Conservation (phyloP, 2,113 vertebrate genomes). For the Bubalus kerabau region DNA sequence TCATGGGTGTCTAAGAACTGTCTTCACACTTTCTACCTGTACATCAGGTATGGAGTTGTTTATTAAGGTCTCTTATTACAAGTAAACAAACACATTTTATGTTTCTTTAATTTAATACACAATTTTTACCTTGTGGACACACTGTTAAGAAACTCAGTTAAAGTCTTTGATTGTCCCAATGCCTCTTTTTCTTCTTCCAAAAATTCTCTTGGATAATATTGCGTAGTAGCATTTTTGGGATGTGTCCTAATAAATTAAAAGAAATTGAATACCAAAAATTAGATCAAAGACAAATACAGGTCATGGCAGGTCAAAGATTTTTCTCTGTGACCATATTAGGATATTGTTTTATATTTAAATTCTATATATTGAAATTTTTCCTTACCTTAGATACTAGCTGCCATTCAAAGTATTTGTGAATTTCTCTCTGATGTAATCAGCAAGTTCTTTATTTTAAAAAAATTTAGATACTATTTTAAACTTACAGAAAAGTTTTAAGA, state of each 20-base stretch:
- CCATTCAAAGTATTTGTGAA: background rate
- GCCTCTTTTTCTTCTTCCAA: constrained; percentile 80
- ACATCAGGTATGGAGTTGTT: background rate
- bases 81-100: background rate
- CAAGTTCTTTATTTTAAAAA: background rate
- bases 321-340: background rate
- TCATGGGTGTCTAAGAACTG: background rate
- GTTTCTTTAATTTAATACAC: background rate
- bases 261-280: constrained; percentile 10
- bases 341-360: constrained; percentile 18
- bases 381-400: background rate
- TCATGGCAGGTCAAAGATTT: background rate
- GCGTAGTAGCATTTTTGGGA: constrained; percentile 83
- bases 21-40: background rate
- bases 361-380: background rate
- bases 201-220: constrained; percentile 85
- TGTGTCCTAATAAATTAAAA: constrained; percentile 80
- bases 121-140: constrained; percentile 81
- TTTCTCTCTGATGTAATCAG: background rate
- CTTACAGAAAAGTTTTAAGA: background rate
- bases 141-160: constrained; percentile 82
- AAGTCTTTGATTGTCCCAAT: constrained; percentile 73
- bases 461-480: background rate
- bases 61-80: background rate
- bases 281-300: background rate